Percentiles rank a stretch among this genome's conserved stretches.
Evolutionary conservation across 2,113 vertebrate genomes (phyloP).

Genomic region (Albula glossodonta): DNA sequence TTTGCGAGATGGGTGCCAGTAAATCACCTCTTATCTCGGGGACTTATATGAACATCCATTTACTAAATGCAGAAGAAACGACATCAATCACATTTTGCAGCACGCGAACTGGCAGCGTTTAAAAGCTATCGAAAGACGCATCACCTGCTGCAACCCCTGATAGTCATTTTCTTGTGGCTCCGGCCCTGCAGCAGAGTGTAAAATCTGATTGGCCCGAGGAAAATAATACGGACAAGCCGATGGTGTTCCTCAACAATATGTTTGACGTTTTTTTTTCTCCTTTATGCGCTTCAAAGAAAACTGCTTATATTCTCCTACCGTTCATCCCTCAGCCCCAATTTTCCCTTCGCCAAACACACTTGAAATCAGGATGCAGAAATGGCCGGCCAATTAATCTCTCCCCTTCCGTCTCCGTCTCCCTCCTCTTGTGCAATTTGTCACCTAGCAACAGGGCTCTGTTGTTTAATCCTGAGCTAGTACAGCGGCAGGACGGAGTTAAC

Average conservation of each 20-base stretch:
- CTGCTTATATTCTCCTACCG: neutral
- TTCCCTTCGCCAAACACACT: neutral
- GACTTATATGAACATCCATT: neutral
- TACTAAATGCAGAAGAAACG: neutral
- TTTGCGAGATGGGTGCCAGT: neutral
- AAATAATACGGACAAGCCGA: neutral
- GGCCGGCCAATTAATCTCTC: conserved; percentile 17
- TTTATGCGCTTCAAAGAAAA: neutral
- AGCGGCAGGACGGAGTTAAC: conserved; percentile 5
- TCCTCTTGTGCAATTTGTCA: conserved; percentile 22
- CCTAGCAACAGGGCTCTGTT: conserved; percentile 30
- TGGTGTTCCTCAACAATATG: neutral
- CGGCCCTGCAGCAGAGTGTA: too few relatives aligned
- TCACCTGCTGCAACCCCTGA: too few relatives aligned
- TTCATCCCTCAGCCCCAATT: neutral
- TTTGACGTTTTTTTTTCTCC: neutral
- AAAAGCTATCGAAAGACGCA: too few relatives aligned
- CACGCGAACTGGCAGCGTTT: too few relatives aligned
- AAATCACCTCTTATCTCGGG: neutral
- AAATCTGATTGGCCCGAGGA: neutral
- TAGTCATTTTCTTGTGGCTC: too few relatives aligned
- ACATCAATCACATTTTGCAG: too few relatives aligned
- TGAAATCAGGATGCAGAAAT: neutral
- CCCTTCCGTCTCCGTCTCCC: neutral
- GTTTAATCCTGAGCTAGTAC: conserved; percentile 4